These are phyloP conservation scores for Falco rusticolus DNA, from an alignment of 2,797 vertebrate genomes.

Conservation along the genomic window DNA sequence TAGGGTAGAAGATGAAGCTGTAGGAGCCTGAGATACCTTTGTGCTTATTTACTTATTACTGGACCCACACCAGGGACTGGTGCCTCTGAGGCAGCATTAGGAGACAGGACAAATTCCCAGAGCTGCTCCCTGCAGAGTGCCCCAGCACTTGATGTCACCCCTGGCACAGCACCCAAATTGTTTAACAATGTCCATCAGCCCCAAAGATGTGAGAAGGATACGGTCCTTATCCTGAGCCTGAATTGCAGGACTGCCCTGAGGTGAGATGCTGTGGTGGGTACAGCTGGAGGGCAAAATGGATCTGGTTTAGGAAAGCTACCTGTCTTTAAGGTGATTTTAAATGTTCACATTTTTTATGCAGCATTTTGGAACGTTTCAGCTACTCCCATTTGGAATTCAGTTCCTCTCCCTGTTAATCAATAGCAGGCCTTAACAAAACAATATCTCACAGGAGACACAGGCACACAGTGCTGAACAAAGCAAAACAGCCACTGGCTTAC, in stretches of 20 bases:
- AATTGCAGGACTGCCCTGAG: background rate
- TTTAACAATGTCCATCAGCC: background rate
- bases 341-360: constrained; percentile 23
- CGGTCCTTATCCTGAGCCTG: background rate
- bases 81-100: background rate
- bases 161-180: background rate
- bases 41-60: background rate
- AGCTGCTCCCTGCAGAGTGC: background rate
- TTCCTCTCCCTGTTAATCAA: constrained; percentile 67
- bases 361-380: background rate
- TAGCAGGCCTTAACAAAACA: constrained; percentile 67
- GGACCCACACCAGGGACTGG: background rate
- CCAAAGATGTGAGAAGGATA: background rate
- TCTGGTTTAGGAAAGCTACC: background rate
- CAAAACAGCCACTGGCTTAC: constrained; percentile 59
- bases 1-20: background rate
- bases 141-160: background rate
- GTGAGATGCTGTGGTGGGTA: background rate
- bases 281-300: background rate
- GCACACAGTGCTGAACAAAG: constrained; percentile 64
- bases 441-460: constrained; percentile 64
- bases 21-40: background rate
- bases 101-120: background rate
- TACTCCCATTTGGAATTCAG: constrained; percentile 49
- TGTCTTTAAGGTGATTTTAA: constrained; percentile 8